Percentiles rank a stretch among this genome's conserved stretches.
These are phyloP conservation scores for Cydia strobilella DNA, from an alignment of 1,140 invertebrate species.

Conservation along the genomic window DNA sequence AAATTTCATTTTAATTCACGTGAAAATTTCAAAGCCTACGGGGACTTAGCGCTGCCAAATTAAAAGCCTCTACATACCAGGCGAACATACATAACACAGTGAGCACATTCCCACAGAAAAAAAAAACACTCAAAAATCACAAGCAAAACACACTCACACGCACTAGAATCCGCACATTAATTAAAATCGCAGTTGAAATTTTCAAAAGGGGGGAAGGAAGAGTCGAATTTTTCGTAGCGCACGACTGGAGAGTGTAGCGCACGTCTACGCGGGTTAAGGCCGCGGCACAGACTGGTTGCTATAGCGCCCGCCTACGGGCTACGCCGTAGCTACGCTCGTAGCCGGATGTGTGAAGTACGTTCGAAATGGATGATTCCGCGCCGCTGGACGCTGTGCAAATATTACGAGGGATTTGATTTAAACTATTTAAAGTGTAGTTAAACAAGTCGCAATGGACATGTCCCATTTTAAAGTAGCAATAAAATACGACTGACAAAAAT, in stretches of 20 bases:
- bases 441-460: neutral
- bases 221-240: slow-evolving; percentile 40
- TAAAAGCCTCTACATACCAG: slow-evolving; percentile 35
- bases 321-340: slow-evolving; percentile 46
- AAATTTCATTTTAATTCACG: slow-evolving; percentile 15
- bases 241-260: slow-evolving; percentile 42
- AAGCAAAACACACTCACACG: slow-evolving; percentile 25
- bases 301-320: slow-evolving; percentile 60
- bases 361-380: slow-evolving; percentile 51
- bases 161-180: slow-evolving; percentile 43
- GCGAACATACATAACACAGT: slow-evolving; percentile 11
- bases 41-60: slow-evolving; percentile 27
- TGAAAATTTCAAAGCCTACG: slow-evolving; percentile 2
- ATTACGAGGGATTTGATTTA: slow-evolving; percentile 4
- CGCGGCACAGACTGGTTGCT: slow-evolving; percentile 65
- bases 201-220: slow-evolving; percentile 36
- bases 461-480: neutral
- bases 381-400: slow-evolving; percentile 19
- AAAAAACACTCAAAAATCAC: slow-evolving; percentile 27
- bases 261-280: slow-evolving; percentile 59
- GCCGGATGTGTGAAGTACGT: slow-evolving; percentile 44
- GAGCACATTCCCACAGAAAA: slow-evolving; percentile 26
- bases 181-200: slow-evolving; percentile 52
- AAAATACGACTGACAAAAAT: neutral
- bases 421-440: slow-evolving; percentile 17